Evolutionary conservation across 2,113 vertebrate species (phyloP).

Genomic region (Onychostoma macrolepis): DNA sequence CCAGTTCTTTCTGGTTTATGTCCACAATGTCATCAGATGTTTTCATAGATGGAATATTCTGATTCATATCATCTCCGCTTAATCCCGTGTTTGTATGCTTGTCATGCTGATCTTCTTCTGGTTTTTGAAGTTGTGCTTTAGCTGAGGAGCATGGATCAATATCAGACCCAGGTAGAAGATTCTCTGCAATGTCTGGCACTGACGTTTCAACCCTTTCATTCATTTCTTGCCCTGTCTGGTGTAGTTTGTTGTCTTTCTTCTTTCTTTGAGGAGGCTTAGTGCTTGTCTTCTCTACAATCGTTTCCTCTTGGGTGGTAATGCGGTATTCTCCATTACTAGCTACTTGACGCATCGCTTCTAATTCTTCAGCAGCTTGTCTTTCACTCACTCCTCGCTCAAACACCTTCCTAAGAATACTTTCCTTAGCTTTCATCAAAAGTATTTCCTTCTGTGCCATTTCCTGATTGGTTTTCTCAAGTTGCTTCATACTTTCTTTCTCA

Average conservation of each 20-base stretch:
- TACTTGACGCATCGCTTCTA: slow-evolving; percentile 68
- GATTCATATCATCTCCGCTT: background rate
- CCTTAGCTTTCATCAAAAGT: slow-evolving; percentile 75
- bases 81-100: background rate
- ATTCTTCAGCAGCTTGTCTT: slow-evolving; percentile 72
- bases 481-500: slow-evolving; percentile 52
- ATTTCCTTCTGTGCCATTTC: slow-evolving; percentile 67
- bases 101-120: slow-evolving; percentile 6
- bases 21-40: slow-evolving; percentile 15
- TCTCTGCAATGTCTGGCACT: background rate
- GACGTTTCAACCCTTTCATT: background rate
- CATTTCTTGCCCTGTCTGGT: slow-evolving; percentile 51
- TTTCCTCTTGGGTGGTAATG: background rate
- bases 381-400: slow-evolving; percentile 73
- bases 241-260: slow-evolving; percentile 59
- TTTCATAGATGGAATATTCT: background rate
- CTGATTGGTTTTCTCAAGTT: slow-evolving; percentile 60
- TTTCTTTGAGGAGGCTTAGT: slow-evolving; percentile 1
- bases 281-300: background rate
- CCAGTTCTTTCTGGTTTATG: slow-evolving; percentile 22
- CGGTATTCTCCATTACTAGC: slow-evolving; percentile 61
- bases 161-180: slow-evolving; percentile 11
- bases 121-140: background rate
- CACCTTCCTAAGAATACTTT: slow-evolving; percentile 76
- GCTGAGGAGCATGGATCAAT: background rate